Conservation (phyloP, 2,113 vertebrate species). For the Thermophis baileyi region DNA sequence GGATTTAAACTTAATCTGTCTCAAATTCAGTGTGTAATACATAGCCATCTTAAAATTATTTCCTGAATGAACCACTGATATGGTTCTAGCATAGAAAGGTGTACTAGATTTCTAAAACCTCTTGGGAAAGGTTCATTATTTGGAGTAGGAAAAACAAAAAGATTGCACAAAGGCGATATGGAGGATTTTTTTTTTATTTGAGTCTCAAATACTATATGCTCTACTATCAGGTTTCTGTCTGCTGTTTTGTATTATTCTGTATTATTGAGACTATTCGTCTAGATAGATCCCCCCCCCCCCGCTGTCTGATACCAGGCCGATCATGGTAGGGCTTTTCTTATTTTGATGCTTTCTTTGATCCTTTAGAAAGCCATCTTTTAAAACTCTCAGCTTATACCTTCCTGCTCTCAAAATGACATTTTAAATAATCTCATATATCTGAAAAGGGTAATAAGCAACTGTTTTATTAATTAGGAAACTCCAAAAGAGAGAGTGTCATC, state of each 20-base stretch:
- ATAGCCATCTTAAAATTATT: not conserved
- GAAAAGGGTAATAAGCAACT: not conserved
- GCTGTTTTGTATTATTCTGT: not conserved
- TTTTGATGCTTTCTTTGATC: not conserved
- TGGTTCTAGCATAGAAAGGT: not conserved
- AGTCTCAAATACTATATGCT: not conserved
- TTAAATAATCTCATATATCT: not conserved
- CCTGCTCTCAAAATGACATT: not conserved
- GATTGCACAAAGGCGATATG: not conserved
- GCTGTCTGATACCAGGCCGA: not conserved
- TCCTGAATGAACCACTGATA: not conserved
- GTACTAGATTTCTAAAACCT: not conserved
- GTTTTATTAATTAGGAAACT: not conserved
- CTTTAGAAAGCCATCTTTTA: not conserved
- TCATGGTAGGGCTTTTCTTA: not conserved
- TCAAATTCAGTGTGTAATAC: not conserved
- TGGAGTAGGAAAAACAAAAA: not conserved
- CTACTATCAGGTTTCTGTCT: not conserved
- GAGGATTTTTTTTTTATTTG: not conserved
- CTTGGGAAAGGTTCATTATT: not conserved
- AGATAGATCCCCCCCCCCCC: not conserved
- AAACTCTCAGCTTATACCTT: not conserved
- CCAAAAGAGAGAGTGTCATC: not conserved
- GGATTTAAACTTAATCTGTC: not conserved
- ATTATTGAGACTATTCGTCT: not conserved